Percentiles rank a stretch among this genome's conserved stretches.
phyloP scores from a whole-genome alignment of 2,888 invertebrate genomes.

The Sepioteuthis lessoniana region DNA sequence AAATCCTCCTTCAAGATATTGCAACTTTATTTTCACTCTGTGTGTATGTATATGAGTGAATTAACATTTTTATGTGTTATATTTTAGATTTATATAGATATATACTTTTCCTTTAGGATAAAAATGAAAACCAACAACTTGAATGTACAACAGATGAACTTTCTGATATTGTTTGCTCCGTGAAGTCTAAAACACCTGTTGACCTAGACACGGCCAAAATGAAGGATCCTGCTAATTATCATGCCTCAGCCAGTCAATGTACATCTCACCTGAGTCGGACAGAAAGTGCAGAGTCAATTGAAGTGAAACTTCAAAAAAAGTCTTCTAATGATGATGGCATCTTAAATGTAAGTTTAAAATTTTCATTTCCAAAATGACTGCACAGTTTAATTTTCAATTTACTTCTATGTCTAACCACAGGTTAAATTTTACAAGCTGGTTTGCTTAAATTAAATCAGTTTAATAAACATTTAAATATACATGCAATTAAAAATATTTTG shows the following conservation, averaged over 20 bases:
- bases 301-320: background rate
- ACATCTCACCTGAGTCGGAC: slow-evolving; percentile 36
- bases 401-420: no score
- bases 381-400: background rate
- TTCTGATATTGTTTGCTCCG: slow-evolving; percentile 45
- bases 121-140: slow-evolving; percentile 39
- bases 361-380: background rate
- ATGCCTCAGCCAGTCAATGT: slow-evolving; percentile 36
- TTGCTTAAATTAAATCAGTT: no score
- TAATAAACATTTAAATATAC: no score
- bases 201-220: slow-evolving; percentile 41
- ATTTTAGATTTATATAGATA: no score
- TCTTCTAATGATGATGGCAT: background rate
- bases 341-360: background rate
- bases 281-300: background rate
- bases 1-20: no score
- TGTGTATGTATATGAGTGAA: no score
- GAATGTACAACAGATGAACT: background rate
- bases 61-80: no score
- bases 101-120: background rate
- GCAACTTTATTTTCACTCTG: no score
- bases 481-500: no score
- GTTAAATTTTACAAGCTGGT: no score
- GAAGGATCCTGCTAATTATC: slow-evolving; percentile 41
- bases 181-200: slow-evolving; percentile 46